These are phyloP conservation scores for Dolomedes plantarius DNA, from an alignment of 2,888 invertebrate species.

Conservation along the genomic window DNA sequence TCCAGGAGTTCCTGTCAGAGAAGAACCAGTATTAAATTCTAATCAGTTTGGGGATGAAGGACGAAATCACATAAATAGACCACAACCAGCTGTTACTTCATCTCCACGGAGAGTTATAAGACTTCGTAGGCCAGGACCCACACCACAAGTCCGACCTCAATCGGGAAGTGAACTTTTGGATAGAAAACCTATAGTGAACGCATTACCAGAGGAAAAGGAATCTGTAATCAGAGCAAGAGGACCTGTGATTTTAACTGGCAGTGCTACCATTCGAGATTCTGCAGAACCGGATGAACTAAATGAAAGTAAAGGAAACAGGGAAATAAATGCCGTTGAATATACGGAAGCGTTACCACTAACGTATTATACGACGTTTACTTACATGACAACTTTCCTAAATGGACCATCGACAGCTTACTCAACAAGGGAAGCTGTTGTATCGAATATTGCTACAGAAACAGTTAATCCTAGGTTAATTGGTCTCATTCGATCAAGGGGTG, in stretches of 20 bases:
- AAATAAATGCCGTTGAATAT: not conserved
- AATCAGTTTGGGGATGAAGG: slow-evolving; percentile 19
- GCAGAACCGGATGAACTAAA: slow-evolving; percentile 14
- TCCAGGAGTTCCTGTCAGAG: not conserved
- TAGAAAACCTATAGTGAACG: slow-evolving; percentile 62
- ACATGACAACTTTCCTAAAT: slow-evolving; percentile 74
- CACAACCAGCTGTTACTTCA: slow-evolving; percentile 7
- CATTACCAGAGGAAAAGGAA: slow-evolving; percentile 31
- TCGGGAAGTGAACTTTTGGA: slow-evolving; percentile 28
- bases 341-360: slow-evolving; percentile 70
- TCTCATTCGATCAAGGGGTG: slow-evolving; percentile 63
- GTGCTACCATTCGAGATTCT: slow-evolving; percentile 8
- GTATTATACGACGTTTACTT: slow-evolving; percentile 74
- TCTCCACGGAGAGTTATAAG: slow-evolving; percentile 54
- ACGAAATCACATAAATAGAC: slow-evolving; percentile 13
- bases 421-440: slow-evolving; percentile 72
- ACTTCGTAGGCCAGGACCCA: slow-evolving; percentile 43
- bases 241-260: slow-evolving; percentile 23
- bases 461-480: slow-evolving; percentile 59
- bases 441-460: slow-evolving; percentile 69
- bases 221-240: slow-evolving; percentile 42
- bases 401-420: slow-evolving; percentile 73
- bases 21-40: not conserved
- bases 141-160: slow-evolving; percentile 32
- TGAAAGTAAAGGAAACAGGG: not conserved